Evolutionary conservation across 2,797 vertebrate species (phyloP).

Genomic region (Hydrocynus forskahlii): DNA sequence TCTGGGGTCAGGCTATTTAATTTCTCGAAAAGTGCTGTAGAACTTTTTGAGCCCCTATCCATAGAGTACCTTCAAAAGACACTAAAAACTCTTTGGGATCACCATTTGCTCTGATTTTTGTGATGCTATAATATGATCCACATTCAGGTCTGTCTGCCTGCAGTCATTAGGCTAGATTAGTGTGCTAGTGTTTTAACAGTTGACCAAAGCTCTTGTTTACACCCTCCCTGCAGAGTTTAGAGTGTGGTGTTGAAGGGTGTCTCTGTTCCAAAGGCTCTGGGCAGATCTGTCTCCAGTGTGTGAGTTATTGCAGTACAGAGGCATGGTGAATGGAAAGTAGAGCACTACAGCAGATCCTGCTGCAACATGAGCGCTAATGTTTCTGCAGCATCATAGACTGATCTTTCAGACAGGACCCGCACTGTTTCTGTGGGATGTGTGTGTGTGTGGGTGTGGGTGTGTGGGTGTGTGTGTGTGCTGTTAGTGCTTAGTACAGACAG

Average conservation of each 20-base stretch:
- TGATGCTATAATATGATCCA: conserved; percentile 9
- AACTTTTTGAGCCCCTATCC: neutral
- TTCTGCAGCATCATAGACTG: conserved; percentile 29
- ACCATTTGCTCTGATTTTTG: neutral
- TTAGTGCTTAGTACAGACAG: conserved; percentile 26
- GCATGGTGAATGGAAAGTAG: neutral
- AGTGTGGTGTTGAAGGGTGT: neutral
- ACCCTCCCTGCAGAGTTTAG: neutral
- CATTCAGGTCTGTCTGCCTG: conserved; percentile 16
- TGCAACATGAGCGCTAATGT: conserved; percentile 21
- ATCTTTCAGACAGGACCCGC: conserved; percentile 27
- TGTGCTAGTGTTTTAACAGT: neutral
- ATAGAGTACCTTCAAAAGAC: neutral
- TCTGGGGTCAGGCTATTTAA: conserved; percentile 6
- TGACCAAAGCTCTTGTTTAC: neutral
- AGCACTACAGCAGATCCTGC: conserved; percentile 6
- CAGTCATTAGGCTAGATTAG: conserved; percentile 10
- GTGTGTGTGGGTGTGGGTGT: no score
- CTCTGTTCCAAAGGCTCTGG: conserved; percentile 2
- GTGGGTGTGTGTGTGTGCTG: conserved; percentile 5
- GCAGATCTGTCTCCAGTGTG: neutral
- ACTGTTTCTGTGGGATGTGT: conserved; percentile 11
- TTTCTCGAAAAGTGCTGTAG: neutral
- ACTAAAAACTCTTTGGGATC: neutral
- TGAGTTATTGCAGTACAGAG: neutral